Percentiles rank a stretch among this genome's conserved stretches.
Evolutionary conservation across 2,888 invertebrate species (phyloP).

Genomic region (Hypomecis atomaria): DNA sequence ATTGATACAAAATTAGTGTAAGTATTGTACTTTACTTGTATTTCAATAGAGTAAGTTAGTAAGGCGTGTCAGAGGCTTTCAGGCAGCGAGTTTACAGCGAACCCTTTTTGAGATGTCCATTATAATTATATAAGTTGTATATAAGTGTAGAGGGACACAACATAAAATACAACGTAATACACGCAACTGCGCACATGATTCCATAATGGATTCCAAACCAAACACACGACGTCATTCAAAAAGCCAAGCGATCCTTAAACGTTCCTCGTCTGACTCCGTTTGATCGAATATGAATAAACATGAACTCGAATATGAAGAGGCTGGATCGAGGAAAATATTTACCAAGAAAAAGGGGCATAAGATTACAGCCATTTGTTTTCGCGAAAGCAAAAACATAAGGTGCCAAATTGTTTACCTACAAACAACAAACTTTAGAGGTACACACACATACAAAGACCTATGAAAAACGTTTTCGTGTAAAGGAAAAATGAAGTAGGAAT

Average conservation of each 20-base stretch:
- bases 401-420: not conserved
- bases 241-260: constrained; percentile 43
- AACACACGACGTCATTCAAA: constrained; percentile 45
- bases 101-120: not conserved
- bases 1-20: too few species aligned
- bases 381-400: not conserved
- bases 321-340: constrained; percentile 32
- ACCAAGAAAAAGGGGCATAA: not conserved
- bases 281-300: constrained; percentile 50
- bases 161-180: constrained; percentile 26
- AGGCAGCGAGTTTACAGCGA: too few species aligned
- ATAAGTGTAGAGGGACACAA: constrained; percentile 14
- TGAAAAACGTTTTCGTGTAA: too few species aligned
- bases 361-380: not conserved
- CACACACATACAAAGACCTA: too few species aligned
- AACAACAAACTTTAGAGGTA: not conserved
- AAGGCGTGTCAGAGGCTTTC: too few species aligned
- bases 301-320: constrained; percentile 32
- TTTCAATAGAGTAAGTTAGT: too few species aligned
- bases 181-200: constrained; percentile 33
- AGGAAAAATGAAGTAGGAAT: too few species aligned
- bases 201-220: constrained; percentile 39
- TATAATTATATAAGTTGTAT: not conserved
- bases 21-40: too few species aligned
- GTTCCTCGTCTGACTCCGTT: constrained; percentile 41